These are phyloP conservation scores for Ctenopoma kingsleyae DNA, from an alignment of 2,797 vertebrate species.

Conservation along the genomic window DNA sequence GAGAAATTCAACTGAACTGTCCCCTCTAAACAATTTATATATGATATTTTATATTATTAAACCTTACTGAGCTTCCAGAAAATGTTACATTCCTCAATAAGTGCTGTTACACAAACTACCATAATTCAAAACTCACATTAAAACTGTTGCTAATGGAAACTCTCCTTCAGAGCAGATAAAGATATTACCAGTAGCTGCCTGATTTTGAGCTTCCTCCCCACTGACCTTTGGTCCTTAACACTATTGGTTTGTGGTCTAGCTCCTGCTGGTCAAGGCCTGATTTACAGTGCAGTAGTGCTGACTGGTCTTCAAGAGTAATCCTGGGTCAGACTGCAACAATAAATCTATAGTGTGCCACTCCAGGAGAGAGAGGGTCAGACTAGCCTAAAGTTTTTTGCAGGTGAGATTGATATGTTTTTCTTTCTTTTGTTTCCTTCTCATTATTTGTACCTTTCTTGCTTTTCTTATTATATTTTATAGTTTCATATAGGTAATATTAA, in stretches of 20 bases:
- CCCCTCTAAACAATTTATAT: conserved; percentile 31
- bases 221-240: conserved; percentile 67
- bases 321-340: conserved; percentile 60
- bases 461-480: too few species aligned
- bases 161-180: conserved; percentile 41
- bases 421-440: background rate
- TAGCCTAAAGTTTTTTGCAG: conserved; percentile 2
- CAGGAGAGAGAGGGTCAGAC: conserved; percentile 6
- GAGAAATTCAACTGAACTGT: conserved; percentile 19
- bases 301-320: conserved; percentile 63
- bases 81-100: background rate
- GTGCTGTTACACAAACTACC: background rate
- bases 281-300: conserved; percentile 72
- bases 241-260: conserved; percentile 41
- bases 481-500: too few species aligned
- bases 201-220: conserved; percentile 55
- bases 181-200: conserved; percentile 37
- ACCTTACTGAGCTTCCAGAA: background rate
- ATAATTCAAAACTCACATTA: background rate
- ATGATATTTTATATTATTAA: background rate
- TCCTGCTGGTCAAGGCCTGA: conserved; percentile 65
- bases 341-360: conserved; percentile 55
- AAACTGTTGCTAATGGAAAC: conserved; percentile 11
- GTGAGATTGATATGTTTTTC: background rate
- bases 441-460: background rate